Base-by-base conservation (phyloP, 2,888 invertebrate species). In the Drosophila diplacantha region DNA sequence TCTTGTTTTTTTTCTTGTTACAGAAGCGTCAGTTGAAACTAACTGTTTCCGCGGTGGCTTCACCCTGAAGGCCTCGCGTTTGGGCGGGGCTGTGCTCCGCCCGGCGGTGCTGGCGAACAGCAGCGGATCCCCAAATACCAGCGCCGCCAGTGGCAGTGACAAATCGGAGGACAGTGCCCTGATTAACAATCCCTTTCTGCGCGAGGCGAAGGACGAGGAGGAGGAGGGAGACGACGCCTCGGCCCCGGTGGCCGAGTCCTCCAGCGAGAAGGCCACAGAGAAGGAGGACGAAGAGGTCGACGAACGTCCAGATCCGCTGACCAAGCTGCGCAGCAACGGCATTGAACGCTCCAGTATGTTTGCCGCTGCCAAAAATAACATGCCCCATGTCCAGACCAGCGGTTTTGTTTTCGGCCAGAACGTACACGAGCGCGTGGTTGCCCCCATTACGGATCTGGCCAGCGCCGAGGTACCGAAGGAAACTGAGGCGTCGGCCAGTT, bases 401-500 rank as follows among this genome's bases (percentile, higher is more conserved):
- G 92, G 93, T 34, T 97, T 96, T 90, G 94, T 97, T 14, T 97
- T 97, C 88, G 97, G 97, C 2, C 95, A 96, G 87, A 97, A 97
- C 88, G 90, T 97, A 49, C 94, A 95, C 81, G 96, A 95, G 74
- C 90, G 96, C 75, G 96, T 96, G 22, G 60, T 66, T 11, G 66
- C 60, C 7, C 66, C 67, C 12, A 55, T 44, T 20, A 37, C 69
- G n/a, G 51, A 68, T 16, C 51, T 31, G 38, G 49, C 32, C 34
- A 29, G 4, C 34, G 46, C 35, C 18, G 63, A 69, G 18, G 47
- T 34, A 11, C 29, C 35, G 11, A 50, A 20, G 26, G 69, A 39
- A 16, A 34, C 53, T 18, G 64, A 61, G 12, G 49, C 47, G 20
- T 35, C 56, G 1, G 51, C 39, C 26, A 35, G 46, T 37, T 52